Evolutionary conservation across 2,888 invertebrate genomes (phyloP).

Genomic region (Adineta ricciae): DNA sequence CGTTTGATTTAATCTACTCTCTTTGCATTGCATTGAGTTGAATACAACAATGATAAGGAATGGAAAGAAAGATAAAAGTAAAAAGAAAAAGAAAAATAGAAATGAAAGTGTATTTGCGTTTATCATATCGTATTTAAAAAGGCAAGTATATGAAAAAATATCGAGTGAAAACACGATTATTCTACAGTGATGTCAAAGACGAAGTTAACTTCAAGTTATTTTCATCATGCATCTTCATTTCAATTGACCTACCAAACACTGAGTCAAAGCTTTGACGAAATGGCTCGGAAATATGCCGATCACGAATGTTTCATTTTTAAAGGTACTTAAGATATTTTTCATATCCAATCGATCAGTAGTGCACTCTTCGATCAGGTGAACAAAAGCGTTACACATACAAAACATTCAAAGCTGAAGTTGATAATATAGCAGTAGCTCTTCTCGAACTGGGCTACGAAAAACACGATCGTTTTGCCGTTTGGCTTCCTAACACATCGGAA

Average conservation of each 20-base stretch:
- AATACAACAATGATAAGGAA: no score
- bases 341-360: no score
- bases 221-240: not conserved
- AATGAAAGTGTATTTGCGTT: no score
- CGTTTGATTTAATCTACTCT: no score
- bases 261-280: not conserved
- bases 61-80: no score
- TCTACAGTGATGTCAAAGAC: not conserved
- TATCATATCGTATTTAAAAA: no score
- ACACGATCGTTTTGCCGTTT: conserved; percentile 26
- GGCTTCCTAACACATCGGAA: conserved; percentile 27
- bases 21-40: no score
- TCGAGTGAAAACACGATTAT: no score
- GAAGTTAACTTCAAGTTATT: not conserved
- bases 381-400: not conserved
- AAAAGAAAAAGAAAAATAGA: no score
- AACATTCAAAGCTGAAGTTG: conserved; percentile 17
- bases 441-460: conserved; percentile 20
- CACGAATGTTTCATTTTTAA: not conserved
- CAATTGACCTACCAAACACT: not conserved
- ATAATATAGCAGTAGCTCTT: conserved; percentile 18
- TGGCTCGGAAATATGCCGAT: not conserved
- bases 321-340: no score
- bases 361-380: not conserved
- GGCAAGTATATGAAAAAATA: no score